Percentiles rank a stretch among this genome's conserved stretches.
Evolutionary conservation across 2,888 invertebrate species (phyloP).

Genomic region (Embidobia sp.): DNA sequence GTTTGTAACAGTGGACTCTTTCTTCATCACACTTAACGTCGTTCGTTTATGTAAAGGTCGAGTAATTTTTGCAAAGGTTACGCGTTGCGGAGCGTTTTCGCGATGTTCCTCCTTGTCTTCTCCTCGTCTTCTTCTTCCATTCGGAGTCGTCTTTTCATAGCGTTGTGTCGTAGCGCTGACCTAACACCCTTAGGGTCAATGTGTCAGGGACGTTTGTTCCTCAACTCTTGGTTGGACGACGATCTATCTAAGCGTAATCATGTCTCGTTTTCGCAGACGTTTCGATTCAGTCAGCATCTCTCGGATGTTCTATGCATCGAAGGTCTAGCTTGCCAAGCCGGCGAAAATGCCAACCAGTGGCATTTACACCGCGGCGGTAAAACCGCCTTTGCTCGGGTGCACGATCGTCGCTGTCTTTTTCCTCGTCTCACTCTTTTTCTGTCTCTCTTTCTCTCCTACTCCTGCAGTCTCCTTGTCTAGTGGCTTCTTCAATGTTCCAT

Average conservation of each 20-base stretch:
- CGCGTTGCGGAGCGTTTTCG: slow-evolving; percentile 31
- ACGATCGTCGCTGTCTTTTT: slow-evolving; percentile 61
- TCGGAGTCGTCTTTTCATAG: slow-evolving; percentile 17
- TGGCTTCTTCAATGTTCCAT: slow-evolving; percentile 75
- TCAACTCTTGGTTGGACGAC: slow-evolving; percentile 64
- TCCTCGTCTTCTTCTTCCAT: slow-evolving; percentile 25
- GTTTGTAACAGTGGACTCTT: slow-evolving; percentile 48
- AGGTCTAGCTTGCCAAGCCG: slow-evolving; percentile 74
- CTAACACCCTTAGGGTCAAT: slow-evolving; percentile 72
- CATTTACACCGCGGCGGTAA: slow-evolving; percentile 77
- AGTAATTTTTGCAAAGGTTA: slow-evolving; percentile 65
- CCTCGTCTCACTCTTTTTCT: slow-evolving; percentile 41
- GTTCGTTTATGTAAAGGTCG: slow-evolving; percentile 62
- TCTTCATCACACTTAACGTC: slow-evolving; percentile 34
- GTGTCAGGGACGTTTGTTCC: slow-evolving; percentile 73
- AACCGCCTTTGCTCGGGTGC: slow-evolving; percentile 76
- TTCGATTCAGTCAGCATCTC: slow-evolving; percentile 67
- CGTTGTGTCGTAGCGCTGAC: slow-evolving; percentile 61
- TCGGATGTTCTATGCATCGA: slow-evolving; percentile 75
- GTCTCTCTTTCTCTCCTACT: slow-evolving; percentile 44
- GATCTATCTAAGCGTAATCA: slow-evolving; percentile 68
- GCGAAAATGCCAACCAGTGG: slow-evolving; percentile 81
- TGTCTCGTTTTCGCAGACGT: slow-evolving; percentile 67
- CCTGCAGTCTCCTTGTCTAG: slow-evolving; percentile 53
- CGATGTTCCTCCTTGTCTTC: slow-evolving; percentile 29